These are phyloP conservation scores for Calliopum simillimum DNA, from an alignment of 2,888 invertebrate genomes.

Conservation along the genomic window DNA sequence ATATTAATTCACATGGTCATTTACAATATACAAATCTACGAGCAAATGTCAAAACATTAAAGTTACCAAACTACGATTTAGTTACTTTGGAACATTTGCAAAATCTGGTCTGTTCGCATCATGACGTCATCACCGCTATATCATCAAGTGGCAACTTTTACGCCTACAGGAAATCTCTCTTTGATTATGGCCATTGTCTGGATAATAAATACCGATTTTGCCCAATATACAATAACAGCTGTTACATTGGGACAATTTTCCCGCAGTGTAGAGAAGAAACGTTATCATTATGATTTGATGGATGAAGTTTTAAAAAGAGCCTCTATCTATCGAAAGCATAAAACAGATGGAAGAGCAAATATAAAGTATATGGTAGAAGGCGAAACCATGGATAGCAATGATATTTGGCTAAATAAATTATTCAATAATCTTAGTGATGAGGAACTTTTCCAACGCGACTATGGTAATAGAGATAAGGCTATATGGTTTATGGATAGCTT, in stretches of 20 bases:
- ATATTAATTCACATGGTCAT: background rate
- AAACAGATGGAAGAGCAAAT: conserved; percentile 6
- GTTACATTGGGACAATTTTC: conserved; percentile 54
- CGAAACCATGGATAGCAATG: conserved; percentile 8
- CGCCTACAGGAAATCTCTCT: conserved; percentile 51
- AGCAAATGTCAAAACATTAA: background rate
- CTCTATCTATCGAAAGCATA: conserved; percentile 11
- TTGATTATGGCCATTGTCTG: conserved; percentile 58
- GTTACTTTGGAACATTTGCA: background rate
- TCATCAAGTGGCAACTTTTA: background rate
- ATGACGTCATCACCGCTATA: background rate
- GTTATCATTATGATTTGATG: conserved; percentile 55
- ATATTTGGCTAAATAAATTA: background rate
- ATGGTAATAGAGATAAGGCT: conserved; percentile 44
- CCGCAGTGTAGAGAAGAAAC: conserved; percentile 42
- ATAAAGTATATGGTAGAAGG: conserved; percentile 37
- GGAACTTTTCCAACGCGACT: background rate
- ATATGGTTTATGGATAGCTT: conserved; percentile 58
- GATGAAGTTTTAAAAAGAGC: conserved; percentile 43
- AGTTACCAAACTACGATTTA: background rate
- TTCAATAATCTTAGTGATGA: background rate
- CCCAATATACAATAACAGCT: conserved; percentile 47
- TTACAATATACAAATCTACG: background rate
- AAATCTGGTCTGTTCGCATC: background rate
- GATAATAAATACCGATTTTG: conserved; percentile 57